phyloP scores from a whole-genome alignment of 2,888 invertebrate genomes.

The Steromphala cineraria region DNA sequence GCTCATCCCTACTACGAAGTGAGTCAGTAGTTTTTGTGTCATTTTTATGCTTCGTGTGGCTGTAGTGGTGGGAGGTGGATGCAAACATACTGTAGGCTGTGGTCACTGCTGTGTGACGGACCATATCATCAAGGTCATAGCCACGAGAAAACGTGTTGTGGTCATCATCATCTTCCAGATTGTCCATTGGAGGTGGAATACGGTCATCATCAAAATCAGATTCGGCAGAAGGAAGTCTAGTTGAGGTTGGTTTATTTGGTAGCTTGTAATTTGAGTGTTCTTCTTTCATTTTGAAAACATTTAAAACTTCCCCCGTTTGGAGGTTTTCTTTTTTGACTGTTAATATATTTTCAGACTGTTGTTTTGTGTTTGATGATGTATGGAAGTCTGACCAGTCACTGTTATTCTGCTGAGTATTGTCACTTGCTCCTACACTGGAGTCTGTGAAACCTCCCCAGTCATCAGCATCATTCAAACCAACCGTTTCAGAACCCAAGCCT shows the following conservation, averaged over 20 bases:
- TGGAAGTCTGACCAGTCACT: background rate
- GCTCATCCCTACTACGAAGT: background rate
- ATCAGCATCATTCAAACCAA: background rate
- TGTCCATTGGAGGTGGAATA: conserved; percentile 63
- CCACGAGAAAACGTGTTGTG: conserved; percentile 59
- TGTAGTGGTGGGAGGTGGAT: background rate
- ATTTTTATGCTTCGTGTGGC: background rate
- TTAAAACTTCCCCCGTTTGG: conserved; percentile 55
- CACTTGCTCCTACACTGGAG: background rate
- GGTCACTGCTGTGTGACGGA: conserved; percentile 33
- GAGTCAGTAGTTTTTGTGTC: conserved; percentile 14
- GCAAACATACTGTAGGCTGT: conserved; percentile 39
- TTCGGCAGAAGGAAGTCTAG: conserved; percentile 20
- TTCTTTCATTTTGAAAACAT: conserved; percentile 60
- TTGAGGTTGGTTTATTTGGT: background rate
- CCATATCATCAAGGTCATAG: conserved; percentile 60
- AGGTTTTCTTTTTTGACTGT: conserved; percentile 59
- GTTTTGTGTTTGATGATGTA: background rate
- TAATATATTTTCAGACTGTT: conserved; percentile 28
- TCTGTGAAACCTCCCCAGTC: conserved; percentile 28
- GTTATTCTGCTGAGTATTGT: background rate
- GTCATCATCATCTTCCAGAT: conserved; percentile 54
- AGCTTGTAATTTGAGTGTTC: conserved; percentile 33
- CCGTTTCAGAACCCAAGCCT: background rate
- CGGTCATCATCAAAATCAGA: conserved; percentile 48